A percentile compares a stretch with the other conserved stretches of the same genome.
Evolutionary conservation across 1,140 invertebrate species (phyloP).

Genomic region (Mesaphorura yosii): DNA sequence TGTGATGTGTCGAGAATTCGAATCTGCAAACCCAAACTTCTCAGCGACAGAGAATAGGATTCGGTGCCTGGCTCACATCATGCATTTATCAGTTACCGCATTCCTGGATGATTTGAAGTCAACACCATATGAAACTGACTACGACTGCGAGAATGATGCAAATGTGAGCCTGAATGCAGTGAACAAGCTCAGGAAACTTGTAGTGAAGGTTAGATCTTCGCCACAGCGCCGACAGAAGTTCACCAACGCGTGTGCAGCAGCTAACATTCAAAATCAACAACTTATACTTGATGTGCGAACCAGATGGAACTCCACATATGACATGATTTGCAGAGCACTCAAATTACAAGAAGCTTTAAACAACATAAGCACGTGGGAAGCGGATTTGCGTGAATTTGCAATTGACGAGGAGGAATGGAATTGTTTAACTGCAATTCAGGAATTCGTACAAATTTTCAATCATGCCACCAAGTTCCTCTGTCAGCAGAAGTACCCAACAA

Average conservation of each 20-base stretch:
- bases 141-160: not conserved
- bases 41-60: too few relatives aligned
- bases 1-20: too few relatives aligned
- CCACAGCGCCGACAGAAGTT: slow-evolving; percentile 10
- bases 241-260: not conserved
- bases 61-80: slow-evolving; percentile 11
- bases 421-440: not conserved
- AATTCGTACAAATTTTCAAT: not conserved
- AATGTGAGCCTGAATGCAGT: not conserved
- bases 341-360: slow-evolving; percentile 15
- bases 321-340: slow-evolving; percentile 32
- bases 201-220: slow-evolving; percentile 5
- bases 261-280: not conserved
- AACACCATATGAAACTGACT: not conserved
- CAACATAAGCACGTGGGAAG: not conserved
- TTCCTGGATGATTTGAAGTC: not conserved
- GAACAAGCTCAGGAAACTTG: not conserved
- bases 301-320: slow-evolving; percentile 33
- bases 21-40: too few relatives aligned
- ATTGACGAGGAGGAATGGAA: not conserved
- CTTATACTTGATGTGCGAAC: slow-evolving; percentile 28
- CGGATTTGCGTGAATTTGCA: not conserved
- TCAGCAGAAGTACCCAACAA: not conserved
- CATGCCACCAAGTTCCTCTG: not conserved
- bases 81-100: not conserved